Percentiles rank a stretch among this genome's conserved stretches.
Conservation (phyloP, 92 coral and sea anemone genomes). For the Nematostella vectensis region DNA sequence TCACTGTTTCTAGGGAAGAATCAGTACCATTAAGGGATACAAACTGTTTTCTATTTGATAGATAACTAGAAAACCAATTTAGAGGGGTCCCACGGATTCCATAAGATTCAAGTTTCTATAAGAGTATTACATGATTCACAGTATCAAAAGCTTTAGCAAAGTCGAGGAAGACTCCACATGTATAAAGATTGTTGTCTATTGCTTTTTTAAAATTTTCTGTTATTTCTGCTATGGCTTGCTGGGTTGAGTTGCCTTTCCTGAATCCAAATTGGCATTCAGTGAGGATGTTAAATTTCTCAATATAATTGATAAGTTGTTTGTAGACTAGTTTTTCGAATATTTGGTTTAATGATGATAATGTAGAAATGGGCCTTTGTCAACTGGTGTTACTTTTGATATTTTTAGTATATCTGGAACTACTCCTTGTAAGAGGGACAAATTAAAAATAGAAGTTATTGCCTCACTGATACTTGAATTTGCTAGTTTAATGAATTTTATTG, state of each 20-base stretch:
- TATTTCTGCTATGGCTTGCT: slow-evolving; percentile 16
- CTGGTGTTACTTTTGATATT: slow-evolving; percentile 19
- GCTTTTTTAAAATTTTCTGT: slow-evolving; percentile 14
- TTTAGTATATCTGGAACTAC: slow-evolving; percentile 33
- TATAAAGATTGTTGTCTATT: slow-evolving; percentile 9
- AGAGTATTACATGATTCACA: slow-evolving; percentile 1
- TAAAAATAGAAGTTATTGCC: too few species aligned
- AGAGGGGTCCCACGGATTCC: slow-evolving; percentile 18
- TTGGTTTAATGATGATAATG: slow-evolving; percentile 36
- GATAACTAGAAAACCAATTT: slow-evolving; percentile 18
- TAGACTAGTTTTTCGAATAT: slow-evolving; percentile 31
- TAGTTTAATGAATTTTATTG: too few species aligned
- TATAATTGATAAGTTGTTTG: slow-evolving; percentile 20
- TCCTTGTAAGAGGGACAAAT: slow-evolving; percentile 20
- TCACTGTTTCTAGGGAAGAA: slow-evolving; percentile 7
- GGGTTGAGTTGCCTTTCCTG: slow-evolving; percentile 18
- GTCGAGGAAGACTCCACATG: slow-evolving; percentile 36
- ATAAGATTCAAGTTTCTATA: background rate
- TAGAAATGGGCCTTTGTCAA: slow-evolving; percentile 42
- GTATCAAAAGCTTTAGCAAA: slow-evolving; percentile 26
- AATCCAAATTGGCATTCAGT: slow-evolving; percentile 31
- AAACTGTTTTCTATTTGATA: slow-evolving; percentile 20
- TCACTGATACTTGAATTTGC: too few species aligned
- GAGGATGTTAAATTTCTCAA: slow-evolving; percentile 13
- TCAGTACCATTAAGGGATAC: slow-evolving; percentile 21